Percentiles rank a stretch among this genome's conserved stretches.
Conservation (phyloP, 35 echinoderm and acorn worm species). For the Ophioderma brevispina region DNA sequence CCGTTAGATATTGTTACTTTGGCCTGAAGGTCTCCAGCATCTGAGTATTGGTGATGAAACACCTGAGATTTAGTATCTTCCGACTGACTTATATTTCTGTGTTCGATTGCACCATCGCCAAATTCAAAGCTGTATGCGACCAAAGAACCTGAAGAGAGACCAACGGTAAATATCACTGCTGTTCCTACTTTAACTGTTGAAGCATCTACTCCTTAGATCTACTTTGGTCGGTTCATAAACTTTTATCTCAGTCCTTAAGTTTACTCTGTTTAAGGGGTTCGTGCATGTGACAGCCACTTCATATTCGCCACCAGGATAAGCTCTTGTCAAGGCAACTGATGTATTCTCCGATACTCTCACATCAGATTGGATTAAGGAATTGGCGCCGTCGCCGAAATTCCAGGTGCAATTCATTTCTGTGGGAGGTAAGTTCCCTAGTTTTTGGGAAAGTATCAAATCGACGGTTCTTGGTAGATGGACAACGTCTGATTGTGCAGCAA, state of each 20-base stretch:
- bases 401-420: conserved; percentile 22
- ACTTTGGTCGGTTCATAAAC: conserved; percentile 10
- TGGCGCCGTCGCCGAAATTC: background rate
- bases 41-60: conserved; percentile 23
- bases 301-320: conserved; percentile 14
- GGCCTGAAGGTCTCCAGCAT: conserved; percentile 12
- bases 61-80: background rate
- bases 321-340: background rate
- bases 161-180: conserved; percentile 2
- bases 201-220: background rate
- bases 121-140: background rate
- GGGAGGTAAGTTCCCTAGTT: background rate
- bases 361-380: background rate
- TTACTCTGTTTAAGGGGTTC: background rate
- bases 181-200: conserved; percentile 14
- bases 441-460: background rate
- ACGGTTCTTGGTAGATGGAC: background rate
- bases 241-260: background rate
- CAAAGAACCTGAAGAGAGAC: background rate
- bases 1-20: background rate
- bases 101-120: conserved; percentile 6
- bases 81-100: background rate
- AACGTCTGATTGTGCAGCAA: background rate
- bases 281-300: background rate
- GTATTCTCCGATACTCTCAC: background rate